Evolutionary conservation across 2,113 vertebrate species (phyloP), one percentile per base, ranked within the genome.

Genomic region (Camelus bactrianus): DNA sequence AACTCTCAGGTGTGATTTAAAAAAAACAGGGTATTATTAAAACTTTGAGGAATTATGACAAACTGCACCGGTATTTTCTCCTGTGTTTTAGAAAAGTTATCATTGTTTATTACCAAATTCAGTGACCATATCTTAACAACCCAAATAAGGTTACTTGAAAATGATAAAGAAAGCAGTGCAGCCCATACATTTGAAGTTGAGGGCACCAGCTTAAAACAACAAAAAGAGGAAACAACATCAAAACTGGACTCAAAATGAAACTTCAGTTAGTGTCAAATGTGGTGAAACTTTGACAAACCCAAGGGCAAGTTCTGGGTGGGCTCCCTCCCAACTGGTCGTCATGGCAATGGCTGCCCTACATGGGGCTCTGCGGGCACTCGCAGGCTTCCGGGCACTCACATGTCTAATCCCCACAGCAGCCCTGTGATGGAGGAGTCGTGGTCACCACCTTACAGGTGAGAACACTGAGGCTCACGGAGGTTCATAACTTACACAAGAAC

Each of bases 171-270:
- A 87, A 91, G 28, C 48, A 77, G n/a, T 30, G 30, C 19, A 42
- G 79, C 30, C 17, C 79, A 81, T 38, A 89, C 72, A 46, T 32
- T 70, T 38, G 28, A 93, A 60, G 56, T 60, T 19, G 30, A 84
- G 13, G 24, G 38, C 65, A 50, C 28, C 72, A 70, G 35, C 26
- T 77, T 81, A 64, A 75, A 69, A 91, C 95, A 72, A 19, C 19
- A 12, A 65, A 76, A 75, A 62, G n/a, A 35, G 48, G 2, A 17
- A 90, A 91, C 58, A 72, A 42, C n/a, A 52, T 12, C 2, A 70
- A 76, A 22, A 50, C 62, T 56, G 73, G 79, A 89, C 89, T 89
- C 35, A 96, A 42, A 70, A 54, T 85, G 73, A 94, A 96, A 95
- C 64, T 82, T 81, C 28, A 10, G 8, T 89, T 91, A 67, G 60